A percentile compares a stretch with the other conserved stretches of the same genome.
These are phyloP conservation scores for Saccostrea cuccullata DNA, from an alignment of 1,140 invertebrate genomes.

Conservation along the genomic window DNA sequence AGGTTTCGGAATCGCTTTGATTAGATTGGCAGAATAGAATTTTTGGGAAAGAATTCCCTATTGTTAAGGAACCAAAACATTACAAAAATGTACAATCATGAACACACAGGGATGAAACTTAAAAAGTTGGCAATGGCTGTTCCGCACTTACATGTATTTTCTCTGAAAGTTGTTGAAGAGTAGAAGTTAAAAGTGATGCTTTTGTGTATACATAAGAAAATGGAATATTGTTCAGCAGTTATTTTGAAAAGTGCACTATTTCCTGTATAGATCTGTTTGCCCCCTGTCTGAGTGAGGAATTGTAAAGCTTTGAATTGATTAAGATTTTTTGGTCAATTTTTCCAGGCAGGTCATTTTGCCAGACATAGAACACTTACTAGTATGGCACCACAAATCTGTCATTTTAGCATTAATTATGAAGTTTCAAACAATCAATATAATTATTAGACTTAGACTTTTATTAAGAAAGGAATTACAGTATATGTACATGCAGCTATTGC, in stretches of 20 bases:
- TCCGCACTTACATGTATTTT: background rate
- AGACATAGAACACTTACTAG: no score
- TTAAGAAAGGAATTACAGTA: background rate
- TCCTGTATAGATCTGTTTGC: background rate
- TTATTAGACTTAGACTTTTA: no score
- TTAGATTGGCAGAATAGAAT: slow-evolving; percentile 25
- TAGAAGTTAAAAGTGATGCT: background rate
- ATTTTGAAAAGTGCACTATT: background rate
- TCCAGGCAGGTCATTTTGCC: no score
- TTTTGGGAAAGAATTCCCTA: background rate
- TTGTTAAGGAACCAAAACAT: background rate
- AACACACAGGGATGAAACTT: background rate
- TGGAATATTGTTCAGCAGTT: background rate
- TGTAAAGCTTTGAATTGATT: background rate
- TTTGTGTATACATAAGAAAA: background rate
- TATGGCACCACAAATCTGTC: no score
- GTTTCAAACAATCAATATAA: no score
- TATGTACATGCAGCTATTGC: background rate
- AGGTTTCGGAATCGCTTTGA: slow-evolving; percentile 10
- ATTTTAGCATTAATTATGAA: no score
- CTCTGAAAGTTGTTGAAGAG: background rate
- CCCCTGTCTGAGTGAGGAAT: background rate
- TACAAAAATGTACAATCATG: background rate
- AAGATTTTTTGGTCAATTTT: background rate
- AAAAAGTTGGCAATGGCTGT: background rate